Conservation (phyloP, 2,888 invertebrate genomes). For the Gibbula magus region DNA sequence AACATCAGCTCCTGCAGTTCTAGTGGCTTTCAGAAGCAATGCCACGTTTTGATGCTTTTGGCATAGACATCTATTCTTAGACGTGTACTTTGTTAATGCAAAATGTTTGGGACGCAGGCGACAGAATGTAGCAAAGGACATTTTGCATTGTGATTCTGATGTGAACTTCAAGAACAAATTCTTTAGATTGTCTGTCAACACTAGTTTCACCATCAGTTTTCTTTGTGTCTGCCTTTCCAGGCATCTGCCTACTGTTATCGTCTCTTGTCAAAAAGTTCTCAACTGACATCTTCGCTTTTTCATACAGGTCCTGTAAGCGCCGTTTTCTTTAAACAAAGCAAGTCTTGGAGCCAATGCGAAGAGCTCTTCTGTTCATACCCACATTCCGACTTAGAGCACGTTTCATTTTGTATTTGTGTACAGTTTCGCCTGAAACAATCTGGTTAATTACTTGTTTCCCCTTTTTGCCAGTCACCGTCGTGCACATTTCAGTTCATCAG, state of each 20-base stretch:
- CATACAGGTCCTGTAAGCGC: too few species aligned
- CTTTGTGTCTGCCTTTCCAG: not conserved
- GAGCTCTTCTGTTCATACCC: too few species aligned
- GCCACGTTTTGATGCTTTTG: constrained; percentile 41
- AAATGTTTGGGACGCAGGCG: constrained; percentile 29
- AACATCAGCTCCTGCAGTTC: constrained; percentile 17
- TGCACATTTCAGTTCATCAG: too few species aligned
- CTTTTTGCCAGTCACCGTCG: too few species aligned
- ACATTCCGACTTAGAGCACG: too few species aligned
- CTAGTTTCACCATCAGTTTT: not conserved
- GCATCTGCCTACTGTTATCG: not conserved
- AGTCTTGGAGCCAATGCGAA: too few species aligned
- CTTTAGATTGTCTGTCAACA: not conserved
- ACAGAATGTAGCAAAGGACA: constrained; percentile 34
- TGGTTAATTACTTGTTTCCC: too few species aligned
- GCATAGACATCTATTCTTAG: constrained; percentile 40
- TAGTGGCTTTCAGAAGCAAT: constrained; percentile 34
- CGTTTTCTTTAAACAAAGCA: too few species aligned
- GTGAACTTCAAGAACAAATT: not conserved
- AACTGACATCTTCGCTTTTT: too few species aligned
- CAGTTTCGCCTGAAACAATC: too few species aligned
- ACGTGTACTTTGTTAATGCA: constrained; percentile 22
- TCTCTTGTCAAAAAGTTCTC: not conserved
- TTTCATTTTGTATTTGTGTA: too few species aligned
- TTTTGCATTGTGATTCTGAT: not conserved